These are phyloP conservation scores for Porites australiensis DNA, from an alignment of 64 coral and sea anemone species.

Conservation along the genomic window DNA sequence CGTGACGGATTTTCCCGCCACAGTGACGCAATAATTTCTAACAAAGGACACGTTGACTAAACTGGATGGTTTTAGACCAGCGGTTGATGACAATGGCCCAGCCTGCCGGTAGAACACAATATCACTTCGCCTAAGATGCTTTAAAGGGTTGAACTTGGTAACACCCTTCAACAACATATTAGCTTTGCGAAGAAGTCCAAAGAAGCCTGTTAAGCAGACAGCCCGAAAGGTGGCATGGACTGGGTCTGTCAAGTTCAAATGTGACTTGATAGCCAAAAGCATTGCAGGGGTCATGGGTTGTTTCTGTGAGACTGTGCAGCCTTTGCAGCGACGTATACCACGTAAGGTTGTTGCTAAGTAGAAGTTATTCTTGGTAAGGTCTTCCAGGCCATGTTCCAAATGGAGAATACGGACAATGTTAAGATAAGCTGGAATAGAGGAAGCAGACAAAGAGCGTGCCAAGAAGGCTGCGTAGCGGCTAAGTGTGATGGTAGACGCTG, in stretches of 20 bases:
- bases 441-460: slow-evolving; percentile 22
- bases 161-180: no score
- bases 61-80: slow-evolving; percentile 26
- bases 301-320: slow-evolving; percentile 22
- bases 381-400: slow-evolving; percentile 22
- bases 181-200: no score
- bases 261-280: no score
- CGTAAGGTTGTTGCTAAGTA: slow-evolving; percentile 49
- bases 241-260: no score
- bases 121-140: slow-evolving; percentile 8
- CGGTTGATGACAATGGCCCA: slow-evolving; percentile 16
- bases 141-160: no score
- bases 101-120: slow-evolving; percentile 34
- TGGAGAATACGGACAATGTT: slow-evolving; percentile 43
- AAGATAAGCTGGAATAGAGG: slow-evolving; percentile 30
- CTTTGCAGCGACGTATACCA: not conserved
- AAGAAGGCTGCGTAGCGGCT: slow-evolving; percentile 42
- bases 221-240: no score
- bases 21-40: no score
- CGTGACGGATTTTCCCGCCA: no score
- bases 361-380: slow-evolving; percentile 57
- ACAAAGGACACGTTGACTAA: not conserved
- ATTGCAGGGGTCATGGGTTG: no score
- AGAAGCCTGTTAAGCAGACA: no score
- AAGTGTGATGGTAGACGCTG: slow-evolving; percentile 6